Base-by-base conservation (phyloP, 2,888 invertebrate genomes). In the Clitarchus hookeri region DNA sequence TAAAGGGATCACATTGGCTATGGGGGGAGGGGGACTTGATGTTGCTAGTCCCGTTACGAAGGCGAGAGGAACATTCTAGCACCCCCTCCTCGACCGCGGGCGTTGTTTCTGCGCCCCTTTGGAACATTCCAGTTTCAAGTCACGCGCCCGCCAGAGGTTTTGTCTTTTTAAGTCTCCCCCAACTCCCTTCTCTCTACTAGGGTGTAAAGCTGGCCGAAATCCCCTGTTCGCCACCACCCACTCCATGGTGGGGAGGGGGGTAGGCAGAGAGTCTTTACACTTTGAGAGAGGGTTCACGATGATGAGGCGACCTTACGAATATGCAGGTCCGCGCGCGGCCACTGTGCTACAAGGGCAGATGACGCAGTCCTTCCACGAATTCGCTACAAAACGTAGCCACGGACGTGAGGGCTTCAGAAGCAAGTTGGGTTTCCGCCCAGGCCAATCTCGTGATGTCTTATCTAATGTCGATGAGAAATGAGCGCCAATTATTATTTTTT, bases 271-370 rank as follows among this genome's bases (percentile, higher is more conserved):
- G 65, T 65, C 65, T 65, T 65, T 65, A 65, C 65, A 23, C 65
- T 65, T 65, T 16, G 65, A 16, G 65, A 23, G 65, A 65, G 65
- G 65, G 65, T 65, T 16, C 65, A 23, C 65, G 65, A 65, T 65
- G 65, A 65, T 65, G 65, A 65, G 65, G 65, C 65, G 65, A 65
- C 65, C 65, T n/a, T 19, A n/a, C 65, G 65, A 65, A 65, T 65
- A 65, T 65, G 65, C 65, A 65, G 65, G 65, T 19, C 65, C 65
- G n/a, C 19, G 65, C 13, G 8, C 65, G 16, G 65, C 65, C 65
- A 19, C 65, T 16, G 65, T 65, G 65, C 65, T 65, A 65, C 65
- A 65, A 65, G 8, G 65, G 65, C 65, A 8, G 19, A 65, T n/a
- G 65, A 8, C 23, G 23, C 65, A 65, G 36, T 36, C 19, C 65